Conservation (phyloP, 2,797 vertebrate genomes). For the Clarias fuscus region DNA sequence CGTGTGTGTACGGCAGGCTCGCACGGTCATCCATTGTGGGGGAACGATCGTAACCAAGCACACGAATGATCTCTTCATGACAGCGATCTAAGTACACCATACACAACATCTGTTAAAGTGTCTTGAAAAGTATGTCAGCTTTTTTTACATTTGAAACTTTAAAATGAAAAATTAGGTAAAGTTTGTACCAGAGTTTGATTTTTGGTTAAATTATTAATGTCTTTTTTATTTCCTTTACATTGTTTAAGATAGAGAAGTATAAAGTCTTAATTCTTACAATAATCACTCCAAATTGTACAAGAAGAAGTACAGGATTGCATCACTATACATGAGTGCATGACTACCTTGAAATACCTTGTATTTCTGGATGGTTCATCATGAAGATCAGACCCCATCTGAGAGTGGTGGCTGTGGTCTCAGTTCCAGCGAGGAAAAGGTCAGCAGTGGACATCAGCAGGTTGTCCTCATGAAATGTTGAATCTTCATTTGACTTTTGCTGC, state of each 20-base stretch:
- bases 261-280: neutral
- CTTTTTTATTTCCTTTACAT: too few species aligned
- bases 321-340: too few species aligned
- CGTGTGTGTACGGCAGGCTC: conserved; percentile 43
- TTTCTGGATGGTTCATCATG: conserved; percentile 52
- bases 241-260: too few species aligned
- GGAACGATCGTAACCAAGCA: conserved; percentile 50
- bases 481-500: conserved; percentile 40
- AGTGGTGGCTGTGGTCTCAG: conserved; percentile 56
- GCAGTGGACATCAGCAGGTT: conserved; percentile 50
- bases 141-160: too few species aligned
- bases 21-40: conserved; percentile 53
- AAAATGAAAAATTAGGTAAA: neutral
- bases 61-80: conserved; percentile 54
- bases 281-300: neutral
- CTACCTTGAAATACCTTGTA: conserved; percentile 61
- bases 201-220: neutral
- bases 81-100: conserved; percentile 45
- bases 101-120: neutral
- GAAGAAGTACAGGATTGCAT: neutral
- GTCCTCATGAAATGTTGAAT: conserved; percentile 49
- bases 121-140: too few species aligned
- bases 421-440: conserved; percentile 57
- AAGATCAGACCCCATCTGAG: conserved; percentile 58
- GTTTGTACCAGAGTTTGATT: neutral